Base-by-base conservation (phyloP, 1,140 invertebrate genomes). In the Meloidogyne floridensis region DNA sequence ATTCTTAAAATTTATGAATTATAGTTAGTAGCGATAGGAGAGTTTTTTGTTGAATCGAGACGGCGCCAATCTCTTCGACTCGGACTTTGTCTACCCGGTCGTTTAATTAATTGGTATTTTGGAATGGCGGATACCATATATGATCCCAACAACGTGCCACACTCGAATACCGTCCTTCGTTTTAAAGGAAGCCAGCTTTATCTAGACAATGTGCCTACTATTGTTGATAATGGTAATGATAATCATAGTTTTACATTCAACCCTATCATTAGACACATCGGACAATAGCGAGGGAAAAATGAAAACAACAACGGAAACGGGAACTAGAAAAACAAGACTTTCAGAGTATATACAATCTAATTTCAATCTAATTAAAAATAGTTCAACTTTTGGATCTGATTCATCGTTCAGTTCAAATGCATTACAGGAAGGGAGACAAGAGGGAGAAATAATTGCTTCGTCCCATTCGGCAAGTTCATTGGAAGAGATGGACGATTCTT, bases 11-110 rank as follows among this genome's bases (percentile, higher is more conserved):
- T 59, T 32, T 71, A 15, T 85, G 81, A 32, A 47, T 82, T 59
- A 71, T 2, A 79, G 73, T 69, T 87, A 20, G 76, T 87, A 11
- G 83, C 86, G 3, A 80, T 84, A 42, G 83, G 86, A 32, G 86
- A 87, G 82, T 84, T 84, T 70, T 84, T 75, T 18, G 65, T 84
- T n/a, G 83, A 84, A 75, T 80, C 76, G 10, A 76, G 70, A n/a
- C 54, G 74, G 18, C 47, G 75, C 43, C 80, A 81, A 47, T 81
- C 80, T 13, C 80, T 81, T 72, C 80, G 80, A 6, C 47, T 81
- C 10, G 80, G 75, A 7, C 75, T 81, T 53, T 75, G 51, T 53
- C 72, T 74, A 70, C 80, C 75, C 13, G 80, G 80, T 15, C 75
- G 80, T 42, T 77, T 81, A 10, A 59, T 81, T 76, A 71, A 71